Conservation (phyloP, 2,113 vertebrate species). For the Spheniscus mendiculus region DNA sequence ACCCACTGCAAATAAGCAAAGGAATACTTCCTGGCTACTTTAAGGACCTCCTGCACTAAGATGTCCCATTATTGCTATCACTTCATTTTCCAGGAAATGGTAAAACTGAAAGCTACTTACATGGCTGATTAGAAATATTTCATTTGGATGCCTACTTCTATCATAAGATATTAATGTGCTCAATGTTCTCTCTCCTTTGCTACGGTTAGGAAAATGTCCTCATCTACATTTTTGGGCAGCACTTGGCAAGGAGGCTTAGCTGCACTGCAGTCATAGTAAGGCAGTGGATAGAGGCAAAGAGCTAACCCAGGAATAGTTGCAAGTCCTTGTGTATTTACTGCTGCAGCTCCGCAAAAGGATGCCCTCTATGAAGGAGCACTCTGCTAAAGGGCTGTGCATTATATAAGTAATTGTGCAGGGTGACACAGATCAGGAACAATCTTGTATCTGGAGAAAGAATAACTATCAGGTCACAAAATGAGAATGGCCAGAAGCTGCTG, state of each 20-base stretch:
- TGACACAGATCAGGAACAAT: neutral
- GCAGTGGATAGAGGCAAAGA: neutral
- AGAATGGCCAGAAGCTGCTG: neutral
- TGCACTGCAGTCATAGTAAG: neutral
- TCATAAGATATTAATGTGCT: neutral
- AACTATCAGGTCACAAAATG: neutral
- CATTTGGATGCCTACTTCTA: neutral
- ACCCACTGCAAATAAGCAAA: neutral
- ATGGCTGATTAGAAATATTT: conserved; percentile 7
- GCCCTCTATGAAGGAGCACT: neutral
- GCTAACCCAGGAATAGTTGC: neutral
- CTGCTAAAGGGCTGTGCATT: neutral
- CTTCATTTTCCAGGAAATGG: conserved; percentile 1
- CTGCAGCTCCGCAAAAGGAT: neutral
- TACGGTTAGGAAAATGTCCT: neutral
- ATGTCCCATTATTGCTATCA: neutral
- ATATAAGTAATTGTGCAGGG: neutral
- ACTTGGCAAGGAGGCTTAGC: neutral
- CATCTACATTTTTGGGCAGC: neutral
- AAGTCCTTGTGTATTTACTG: neutral
- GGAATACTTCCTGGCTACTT: neutral
- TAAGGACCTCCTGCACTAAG: neutral
- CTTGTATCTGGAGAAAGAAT: neutral
- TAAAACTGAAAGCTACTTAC: conserved; percentile 22
- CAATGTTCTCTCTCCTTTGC: neutral